Evolutionary conservation across 2,797 vertebrate genomes (phyloP).

Genomic region (Poeciliopsis presidionis): DNA sequence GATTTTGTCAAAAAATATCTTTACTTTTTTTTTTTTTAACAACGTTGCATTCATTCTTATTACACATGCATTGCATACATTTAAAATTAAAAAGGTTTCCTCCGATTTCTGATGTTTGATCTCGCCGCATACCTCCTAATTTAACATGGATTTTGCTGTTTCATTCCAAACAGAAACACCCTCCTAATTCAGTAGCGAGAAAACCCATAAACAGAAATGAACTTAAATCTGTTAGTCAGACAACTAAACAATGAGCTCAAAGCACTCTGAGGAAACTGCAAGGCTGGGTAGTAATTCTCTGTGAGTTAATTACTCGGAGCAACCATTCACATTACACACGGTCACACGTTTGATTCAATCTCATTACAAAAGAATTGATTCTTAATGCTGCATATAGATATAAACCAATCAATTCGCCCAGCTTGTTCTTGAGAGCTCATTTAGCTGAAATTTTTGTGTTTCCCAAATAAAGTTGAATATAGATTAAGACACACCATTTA

Average conservation of each 20-base stretch:
- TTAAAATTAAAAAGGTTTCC: not conserved
- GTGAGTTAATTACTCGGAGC: not conserved
- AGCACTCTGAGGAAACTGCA: not conserved
- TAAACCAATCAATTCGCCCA: not conserved
- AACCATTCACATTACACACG: constrained; percentile 2
- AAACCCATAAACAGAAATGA: constrained; percentile 1
- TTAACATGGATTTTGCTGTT: not conserved
- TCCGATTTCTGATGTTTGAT: not conserved
- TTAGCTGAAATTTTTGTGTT: not conserved
- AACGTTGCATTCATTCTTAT: not conserved
- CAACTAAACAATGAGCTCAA: constrained; percentile 5
- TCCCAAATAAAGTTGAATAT: not conserved
- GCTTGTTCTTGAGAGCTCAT: constrained; percentile 4
- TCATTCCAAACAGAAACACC: not conserved
- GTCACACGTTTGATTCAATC: not conserved
- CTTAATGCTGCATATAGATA: constrained; percentile 1
- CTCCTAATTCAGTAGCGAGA: not conserved
- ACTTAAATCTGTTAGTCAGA: not conserved
- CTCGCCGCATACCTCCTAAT: not conserved
- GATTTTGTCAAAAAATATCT: not conserved
- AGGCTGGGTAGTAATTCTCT: constrained; percentile 1
- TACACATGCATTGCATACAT: not conserved
- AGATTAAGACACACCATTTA: not conserved
- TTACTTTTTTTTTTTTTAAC: not conserved
- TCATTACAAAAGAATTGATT: constrained; percentile 14